phyloP scores from a whole-genome alignment of 2,797 vertebrate species.

The Sarcoramphus papa region DNA sequence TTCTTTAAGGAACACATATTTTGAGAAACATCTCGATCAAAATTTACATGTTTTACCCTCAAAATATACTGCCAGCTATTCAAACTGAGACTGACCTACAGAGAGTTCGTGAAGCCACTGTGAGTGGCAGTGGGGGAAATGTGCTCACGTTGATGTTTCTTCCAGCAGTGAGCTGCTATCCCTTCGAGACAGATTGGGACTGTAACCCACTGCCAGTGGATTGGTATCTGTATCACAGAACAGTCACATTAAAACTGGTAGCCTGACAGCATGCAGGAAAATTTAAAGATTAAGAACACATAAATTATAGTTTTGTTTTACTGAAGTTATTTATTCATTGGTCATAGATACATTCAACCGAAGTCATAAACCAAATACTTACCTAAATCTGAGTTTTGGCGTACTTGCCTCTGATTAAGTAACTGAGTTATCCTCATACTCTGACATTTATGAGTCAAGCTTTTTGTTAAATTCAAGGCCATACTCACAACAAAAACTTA shows the following conservation, averaged over 20 bases:
- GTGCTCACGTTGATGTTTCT: accelerated
- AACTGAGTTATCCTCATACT: background rate
- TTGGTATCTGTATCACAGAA: background rate
- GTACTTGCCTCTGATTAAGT: background rate
- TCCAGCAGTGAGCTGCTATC: background rate
- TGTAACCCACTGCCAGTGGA: background rate
- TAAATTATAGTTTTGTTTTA: background rate
- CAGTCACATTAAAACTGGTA: background rate
- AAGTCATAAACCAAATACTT: background rate
- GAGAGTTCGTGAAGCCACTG: background rate
- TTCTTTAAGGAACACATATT: background rate
- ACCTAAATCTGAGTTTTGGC: background rate
- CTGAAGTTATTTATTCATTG: background rate
- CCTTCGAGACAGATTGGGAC: too few relatives aligned
- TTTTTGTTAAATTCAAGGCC: background rate
- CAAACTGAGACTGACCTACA: background rate
- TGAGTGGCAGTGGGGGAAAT: background rate
- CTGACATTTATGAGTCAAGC: background rate
- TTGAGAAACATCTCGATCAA: background rate
- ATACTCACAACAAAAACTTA: background rate
- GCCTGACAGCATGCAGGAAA: background rate
- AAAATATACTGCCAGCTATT: background rate
- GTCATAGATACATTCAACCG: background rate
- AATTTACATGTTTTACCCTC: background rate
- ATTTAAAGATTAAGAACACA: background rate